Evolutionary conservation across 30 jellyfish, hydroid and myxozoan species (phyloP), one percentile per base, ranked within the genome.

Genomic region (Catostylus mosaicus): DNA sequence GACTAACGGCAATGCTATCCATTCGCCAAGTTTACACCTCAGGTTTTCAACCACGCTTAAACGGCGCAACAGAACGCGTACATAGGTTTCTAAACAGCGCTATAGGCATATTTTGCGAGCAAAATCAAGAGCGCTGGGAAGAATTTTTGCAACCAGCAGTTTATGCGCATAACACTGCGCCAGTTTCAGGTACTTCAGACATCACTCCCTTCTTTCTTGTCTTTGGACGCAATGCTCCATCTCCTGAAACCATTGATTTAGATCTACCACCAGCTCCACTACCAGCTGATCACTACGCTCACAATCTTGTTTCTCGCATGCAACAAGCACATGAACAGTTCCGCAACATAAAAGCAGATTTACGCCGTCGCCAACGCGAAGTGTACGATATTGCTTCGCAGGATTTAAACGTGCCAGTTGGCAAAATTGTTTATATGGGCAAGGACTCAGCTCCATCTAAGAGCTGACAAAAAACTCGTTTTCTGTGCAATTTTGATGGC

Each of bases 41-140:
- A 0, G 87, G 87, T 12, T 79, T 61, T 79, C 57, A 73, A 1
- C 82, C 90, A 3, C 72, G 90, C 82, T 30, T 79, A 2, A 64
- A 79, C 32, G 90, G 82, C 31, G 60, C 90, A n/a, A 79, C 90
- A 1, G 90, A 79, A 46, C 81, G 74, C 57, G 82, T 79, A 3
- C 90, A 79, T 43, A 73, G 83, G 19, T 79, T 79, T 23, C 72
- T 32, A 5, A 61, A 79, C 75, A 50, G 74, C 61, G 81, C 90
- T 20, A 79, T 79, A 16, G 82, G 77, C 14, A 79, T 74, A 4
- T 74, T 24, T 74, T 74, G 86, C 19, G 76, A 74, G 52, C 51
- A 14, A 1, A 14, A 48, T 30, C 82, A 61, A 33, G 82, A 23
- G 4, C 59, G 64, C 24, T 63, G 90, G 90, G 82, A 79, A 63